These are phyloP conservation scores for Aricia agestis DNA, from an alignment of 1,140 invertebrate genomes.

Conservation along the genomic window DNA sequence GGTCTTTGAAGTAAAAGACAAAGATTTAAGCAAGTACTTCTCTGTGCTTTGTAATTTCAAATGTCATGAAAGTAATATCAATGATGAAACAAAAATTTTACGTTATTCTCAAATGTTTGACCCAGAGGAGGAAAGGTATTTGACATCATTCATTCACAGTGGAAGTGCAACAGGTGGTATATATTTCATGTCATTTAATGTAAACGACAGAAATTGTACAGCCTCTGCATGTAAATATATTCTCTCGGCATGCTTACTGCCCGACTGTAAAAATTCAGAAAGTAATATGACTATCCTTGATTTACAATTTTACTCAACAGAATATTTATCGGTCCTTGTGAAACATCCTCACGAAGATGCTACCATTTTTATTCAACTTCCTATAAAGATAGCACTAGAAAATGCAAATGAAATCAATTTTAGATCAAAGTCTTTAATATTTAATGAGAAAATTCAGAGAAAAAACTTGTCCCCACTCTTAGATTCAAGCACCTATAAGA, in stretches of 20 bases:
- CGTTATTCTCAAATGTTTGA: slow-evolving; percentile 65
- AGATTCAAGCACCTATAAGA: slow-evolving; percentile 73
- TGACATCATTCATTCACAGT: slow-evolving; percentile 55
- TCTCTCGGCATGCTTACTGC: slow-evolving; percentile 55
- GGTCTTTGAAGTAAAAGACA: slow-evolving; percentile 84
- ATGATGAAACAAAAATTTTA: slow-evolving; percentile 40
- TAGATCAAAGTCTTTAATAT: slow-evolving; percentile 70
- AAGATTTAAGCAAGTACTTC: slow-evolving; percentile 80
- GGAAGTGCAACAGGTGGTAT: slow-evolving; percentile 46
- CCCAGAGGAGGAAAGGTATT: slow-evolving; percentile 55
- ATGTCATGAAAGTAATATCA: slow-evolving; percentile 53
- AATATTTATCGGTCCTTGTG: slow-evolving; percentile 85
- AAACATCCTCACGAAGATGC: slow-evolving; percentile 76
- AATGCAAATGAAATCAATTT: slow-evolving; percentile 67
- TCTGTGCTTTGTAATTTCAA: slow-evolving; percentile 70
- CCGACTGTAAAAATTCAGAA: slow-evolving; percentile 44
- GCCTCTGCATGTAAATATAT: slow-evolving; percentile 50
- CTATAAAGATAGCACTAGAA: slow-evolving; percentile 71
- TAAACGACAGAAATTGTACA: slow-evolving; percentile 49
- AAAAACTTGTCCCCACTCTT: slow-evolving; percentile 72
- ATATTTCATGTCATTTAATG: slow-evolving; percentile 64
- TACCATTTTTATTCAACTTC: slow-evolving; percentile 81
- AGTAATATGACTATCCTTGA: slow-evolving; percentile 77
- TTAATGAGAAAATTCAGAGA: slow-evolving; percentile 70
- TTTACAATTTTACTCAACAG: slow-evolving; percentile 88